A percentile compares a stretch with the other conserved stretches of the same genome.
Conservation (phyloP, 2,888 invertebrate genomes). For the Diaprepes abbreviatus region DNA sequence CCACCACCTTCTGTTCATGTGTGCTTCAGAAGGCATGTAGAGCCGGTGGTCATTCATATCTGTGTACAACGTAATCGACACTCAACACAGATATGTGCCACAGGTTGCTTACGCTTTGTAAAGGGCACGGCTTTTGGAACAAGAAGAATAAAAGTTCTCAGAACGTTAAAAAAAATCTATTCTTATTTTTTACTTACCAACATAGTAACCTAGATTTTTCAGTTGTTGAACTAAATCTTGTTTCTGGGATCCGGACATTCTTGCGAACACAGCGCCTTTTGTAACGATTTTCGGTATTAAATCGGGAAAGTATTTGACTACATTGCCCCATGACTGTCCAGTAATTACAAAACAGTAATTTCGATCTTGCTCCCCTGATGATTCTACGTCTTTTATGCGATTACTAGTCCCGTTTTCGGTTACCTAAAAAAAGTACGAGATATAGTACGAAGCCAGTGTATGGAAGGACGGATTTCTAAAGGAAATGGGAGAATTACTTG, state of each 20-base stretch:
- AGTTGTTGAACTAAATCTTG: slow-evolving; percentile 90
- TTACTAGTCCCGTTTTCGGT: slow-evolving; percentile 35
- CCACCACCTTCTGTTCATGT: no score
- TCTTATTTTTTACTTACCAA: slow-evolving; percentile 83
- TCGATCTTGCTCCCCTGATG: slow-evolving; percentile 33
- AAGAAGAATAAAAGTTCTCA: no score
- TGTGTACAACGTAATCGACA: no score
- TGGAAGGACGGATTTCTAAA: no score
- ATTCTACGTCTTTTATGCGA: slow-evolving; percentile 47
- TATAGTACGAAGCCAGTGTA: no score
- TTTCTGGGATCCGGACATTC: slow-evolving; percentile 96
- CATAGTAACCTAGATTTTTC: slow-evolving; percentile 89
- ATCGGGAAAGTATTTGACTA: slow-evolving; percentile 79
- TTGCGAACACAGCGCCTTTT: slow-evolving; percentile 90
- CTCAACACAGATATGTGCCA: no score
- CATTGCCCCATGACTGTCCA: slow-evolving; percentile 80
- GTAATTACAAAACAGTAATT: slow-evolving; percentile 61
- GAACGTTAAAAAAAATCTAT: no score
- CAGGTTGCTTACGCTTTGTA: no score
- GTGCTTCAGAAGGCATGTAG: no score
- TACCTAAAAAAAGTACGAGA: slow-evolving; percentile 14
- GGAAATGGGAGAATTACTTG: no score
- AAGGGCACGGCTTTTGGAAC: no score
- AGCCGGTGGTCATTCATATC: no score
- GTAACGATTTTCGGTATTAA: slow-evolving; percentile 77